A percentile compares a stretch with the other conserved stretches of the same genome.
phyloP scores from a whole-genome alignment of 2,113 vertebrate species.

The Cynopterus brachyotis region DNA sequence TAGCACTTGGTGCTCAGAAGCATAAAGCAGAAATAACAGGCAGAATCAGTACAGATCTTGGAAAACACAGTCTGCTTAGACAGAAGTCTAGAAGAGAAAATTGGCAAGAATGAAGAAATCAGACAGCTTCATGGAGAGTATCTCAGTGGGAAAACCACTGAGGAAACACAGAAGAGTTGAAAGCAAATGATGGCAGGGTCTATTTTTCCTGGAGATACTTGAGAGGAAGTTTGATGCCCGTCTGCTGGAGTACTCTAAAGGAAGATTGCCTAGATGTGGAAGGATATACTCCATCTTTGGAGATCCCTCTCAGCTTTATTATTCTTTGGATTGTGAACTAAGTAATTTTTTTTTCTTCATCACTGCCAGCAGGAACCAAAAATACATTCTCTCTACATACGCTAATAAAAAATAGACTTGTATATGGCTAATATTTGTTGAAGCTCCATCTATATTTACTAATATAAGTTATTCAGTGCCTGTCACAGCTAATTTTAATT shows the following conservation, averaged over 20 bases:
- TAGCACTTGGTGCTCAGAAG: constrained; percentile 55
- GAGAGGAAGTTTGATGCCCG: constrained; percentile 9
- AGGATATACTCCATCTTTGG: neutral
- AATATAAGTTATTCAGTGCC: neutral
- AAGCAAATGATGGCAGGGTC: constrained; percentile 56
- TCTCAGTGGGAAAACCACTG: constrained; percentile 65
- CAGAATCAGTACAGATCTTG: constrained; percentile 56
- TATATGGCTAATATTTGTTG: neutral
- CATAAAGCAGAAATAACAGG: constrained; percentile 71
- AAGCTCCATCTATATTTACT: constrained; percentile 34
- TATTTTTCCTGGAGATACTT: constrained; percentile 31
- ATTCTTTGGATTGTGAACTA: neutral
- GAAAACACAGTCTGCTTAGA: constrained; percentile 70
- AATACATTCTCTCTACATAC: neutral
- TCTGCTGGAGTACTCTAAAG: constrained; percentile 1
- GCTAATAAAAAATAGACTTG: constrained; percentile 6
- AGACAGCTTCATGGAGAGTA: constrained; percentile 69
- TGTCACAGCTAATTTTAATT: constrained; percentile 41
- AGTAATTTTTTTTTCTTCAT: neutral
- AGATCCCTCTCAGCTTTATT: neutral
- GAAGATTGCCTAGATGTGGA: neutral
- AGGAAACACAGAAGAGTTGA: constrained; percentile 51
- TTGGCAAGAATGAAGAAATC: constrained; percentile 71
- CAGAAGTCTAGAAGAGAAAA: constrained; percentile 65
- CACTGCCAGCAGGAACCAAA: neutral